Percentiles rank a stretch among this genome's conserved stretches.
Evolutionary conservation across 2,113 vertebrate genomes (phyloP).

Genomic region (Oostethus manadensis): DNA sequence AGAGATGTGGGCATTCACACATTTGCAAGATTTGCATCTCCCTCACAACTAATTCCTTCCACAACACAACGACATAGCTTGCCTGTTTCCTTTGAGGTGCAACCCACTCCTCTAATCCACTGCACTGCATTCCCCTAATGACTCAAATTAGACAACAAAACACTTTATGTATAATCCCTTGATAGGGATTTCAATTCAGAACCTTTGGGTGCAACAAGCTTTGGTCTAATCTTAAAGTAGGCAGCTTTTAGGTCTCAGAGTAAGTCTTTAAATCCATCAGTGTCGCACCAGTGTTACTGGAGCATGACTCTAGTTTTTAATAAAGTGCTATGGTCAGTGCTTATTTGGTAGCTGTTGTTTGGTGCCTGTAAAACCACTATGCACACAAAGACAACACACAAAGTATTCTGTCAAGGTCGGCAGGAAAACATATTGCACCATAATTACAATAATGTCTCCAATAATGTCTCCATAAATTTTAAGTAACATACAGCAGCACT

Average conservation of each 20-base stretch:
- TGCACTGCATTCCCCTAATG: constrained; percentile 24
- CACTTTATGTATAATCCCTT: constrained; percentile 18
- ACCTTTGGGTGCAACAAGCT: background rate
- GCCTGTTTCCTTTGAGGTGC: constrained; percentile 15
- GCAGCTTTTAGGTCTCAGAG: constrained; percentile 3
- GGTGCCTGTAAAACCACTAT: background rate
- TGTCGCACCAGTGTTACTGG: background rate
- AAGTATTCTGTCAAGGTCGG: background rate
- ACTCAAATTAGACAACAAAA: constrained; percentile 33
- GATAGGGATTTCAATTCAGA: constrained; percentile 20
- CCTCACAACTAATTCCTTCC: constrained; percentile 25
- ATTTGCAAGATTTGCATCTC: constrained; percentile 30
- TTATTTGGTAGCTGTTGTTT: background rate
- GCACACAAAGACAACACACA: background rate
- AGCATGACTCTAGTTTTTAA: background rate
- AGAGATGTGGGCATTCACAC: constrained; percentile 32
- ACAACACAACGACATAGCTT: constrained; percentile 28
- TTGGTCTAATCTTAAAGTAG: constrained; percentile 19
- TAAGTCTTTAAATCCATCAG: constrained; percentile 11
- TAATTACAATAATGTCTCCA: no score
- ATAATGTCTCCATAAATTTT: no score
- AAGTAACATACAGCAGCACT: no score
- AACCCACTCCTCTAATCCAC: constrained; percentile 8
- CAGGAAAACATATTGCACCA: no score
- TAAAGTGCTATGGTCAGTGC: background rate